Conservation (phyloP, 2,797 vertebrate species). For the Tapirus indicus region DNA sequence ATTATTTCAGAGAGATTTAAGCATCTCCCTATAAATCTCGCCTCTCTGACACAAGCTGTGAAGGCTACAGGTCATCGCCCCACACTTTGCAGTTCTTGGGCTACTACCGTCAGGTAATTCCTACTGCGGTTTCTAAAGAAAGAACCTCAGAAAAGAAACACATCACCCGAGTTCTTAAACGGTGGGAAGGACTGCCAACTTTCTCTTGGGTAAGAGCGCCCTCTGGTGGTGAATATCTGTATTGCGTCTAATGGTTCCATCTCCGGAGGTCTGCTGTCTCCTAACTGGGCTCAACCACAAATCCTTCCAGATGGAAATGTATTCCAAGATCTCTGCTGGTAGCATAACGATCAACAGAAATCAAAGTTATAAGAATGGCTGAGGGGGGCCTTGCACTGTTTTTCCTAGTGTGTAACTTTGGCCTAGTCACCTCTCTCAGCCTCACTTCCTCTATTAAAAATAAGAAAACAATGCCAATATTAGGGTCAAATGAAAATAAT, state of each 20-base stretch:
- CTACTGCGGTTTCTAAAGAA: not conserved
- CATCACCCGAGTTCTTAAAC: not conserved
- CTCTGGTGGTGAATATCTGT: constrained; percentile 86
- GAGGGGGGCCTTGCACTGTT: not conserved
- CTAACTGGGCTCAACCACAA: not conserved
- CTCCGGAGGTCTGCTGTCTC: not conserved
- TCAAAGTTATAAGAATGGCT: not conserved
- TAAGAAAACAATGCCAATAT: not conserved
- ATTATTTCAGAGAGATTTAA: not conserved
- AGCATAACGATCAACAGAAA: not conserved
- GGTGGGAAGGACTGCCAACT: not conserved
- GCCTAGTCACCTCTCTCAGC: not conserved
- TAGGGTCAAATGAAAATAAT: not conserved
- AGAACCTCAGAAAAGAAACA: constrained; percentile 11
- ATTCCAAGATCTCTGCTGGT: constrained; percentile 33
- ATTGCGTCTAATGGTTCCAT: constrained; percentile 42
- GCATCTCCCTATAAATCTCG: not conserved
- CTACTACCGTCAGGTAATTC: not conserved
- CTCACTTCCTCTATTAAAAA: not conserved
- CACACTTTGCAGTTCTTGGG: not conserved
- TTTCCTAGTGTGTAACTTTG: not conserved
- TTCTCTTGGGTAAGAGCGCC: constrained; percentile 84
- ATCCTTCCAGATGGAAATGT: constrained; percentile 5
- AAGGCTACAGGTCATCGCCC: not conserved
- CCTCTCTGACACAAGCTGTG: not conserved